phyloP scores from a whole-genome alignment of 2,888 invertebrate species.

The Arctia plantaginis region DNA sequence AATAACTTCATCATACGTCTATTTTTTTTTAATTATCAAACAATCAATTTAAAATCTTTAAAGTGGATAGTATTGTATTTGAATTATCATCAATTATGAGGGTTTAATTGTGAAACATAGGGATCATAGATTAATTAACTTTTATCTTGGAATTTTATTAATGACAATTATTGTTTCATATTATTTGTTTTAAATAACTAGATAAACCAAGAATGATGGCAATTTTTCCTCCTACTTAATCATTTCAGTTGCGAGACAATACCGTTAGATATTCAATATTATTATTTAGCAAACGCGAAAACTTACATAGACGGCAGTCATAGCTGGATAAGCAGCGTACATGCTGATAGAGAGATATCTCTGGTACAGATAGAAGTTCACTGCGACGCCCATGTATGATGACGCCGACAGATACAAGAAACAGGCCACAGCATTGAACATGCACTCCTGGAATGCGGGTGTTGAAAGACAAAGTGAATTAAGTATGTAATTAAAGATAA shows the following conservation, averaged over 20 bases:
- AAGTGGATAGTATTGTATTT: background rate
- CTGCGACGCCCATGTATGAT: constrained; percentile 92
- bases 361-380: constrained; percentile 92
- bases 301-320: constrained; percentile 95
- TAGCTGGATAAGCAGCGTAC: constrained; percentile 95
- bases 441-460: constrained; percentile 88
- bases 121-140: background rate
- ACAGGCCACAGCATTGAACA: constrained; percentile 92
- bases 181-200: too few relatives aligned
- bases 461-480: background rate
- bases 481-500: background rate
- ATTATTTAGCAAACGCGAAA: background rate
- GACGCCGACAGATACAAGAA: constrained; percentile 93
- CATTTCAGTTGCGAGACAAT: background rate
- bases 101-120: background rate
- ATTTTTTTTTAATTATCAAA: background rate
- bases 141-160: background rate
- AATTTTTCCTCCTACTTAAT: background rate
- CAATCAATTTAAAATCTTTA: background rate
- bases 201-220: background rate
- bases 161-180: too few relatives aligned
- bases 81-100: background rate
- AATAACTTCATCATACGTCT: background rate
- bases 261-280: too few relatives aligned
- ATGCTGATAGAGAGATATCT: constrained; percentile 90